Evolutionary conservation across 2,888 invertebrate species (phyloP).

Genomic region (Hymenopus coronatus): DNA sequence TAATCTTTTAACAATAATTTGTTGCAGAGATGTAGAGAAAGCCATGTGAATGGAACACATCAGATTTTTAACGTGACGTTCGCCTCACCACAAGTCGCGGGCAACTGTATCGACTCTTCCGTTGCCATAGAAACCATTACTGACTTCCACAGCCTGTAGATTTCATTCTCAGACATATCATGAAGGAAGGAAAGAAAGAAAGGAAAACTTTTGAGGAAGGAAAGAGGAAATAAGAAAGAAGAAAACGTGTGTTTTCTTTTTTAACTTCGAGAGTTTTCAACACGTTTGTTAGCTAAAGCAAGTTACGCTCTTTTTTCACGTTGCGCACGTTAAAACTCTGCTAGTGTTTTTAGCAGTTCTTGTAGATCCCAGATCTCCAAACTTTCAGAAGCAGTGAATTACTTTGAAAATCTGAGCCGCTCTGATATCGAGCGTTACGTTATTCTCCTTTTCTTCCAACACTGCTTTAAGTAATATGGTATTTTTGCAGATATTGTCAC

Average conservation of each 20-base stretch:
- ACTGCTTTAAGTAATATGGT: not conserved
- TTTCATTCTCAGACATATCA: not conserved
- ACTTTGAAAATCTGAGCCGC: not conserved
- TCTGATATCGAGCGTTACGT: not conserved
- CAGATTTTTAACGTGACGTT: not conserved
- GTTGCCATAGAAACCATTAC: not conserved
- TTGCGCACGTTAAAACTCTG: not conserved
- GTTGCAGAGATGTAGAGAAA: too few relatives aligned
- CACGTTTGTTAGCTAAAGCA: not conserved
- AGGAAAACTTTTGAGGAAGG: not conserved
- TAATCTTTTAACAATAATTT: too few relatives aligned
- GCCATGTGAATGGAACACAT: too few relatives aligned
- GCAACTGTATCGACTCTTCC: not conserved
- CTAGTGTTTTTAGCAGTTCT: not conserved
- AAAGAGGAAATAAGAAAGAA: not conserved
- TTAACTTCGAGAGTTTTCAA: not conserved
- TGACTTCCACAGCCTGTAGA: not conserved
- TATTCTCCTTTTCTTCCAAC: not conserved
- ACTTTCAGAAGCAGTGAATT: not conserved
- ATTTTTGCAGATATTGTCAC: not conserved
- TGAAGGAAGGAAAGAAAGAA: not conserved
- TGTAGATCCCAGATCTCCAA: not conserved
- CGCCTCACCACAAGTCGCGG: not conserved
- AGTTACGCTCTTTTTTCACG: not conserved
- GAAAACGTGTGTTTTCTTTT: not conserved